phyloP scores from a whole-genome alignment of 2,888 invertebrate genomes.

The Pinctada fucata region DNA sequence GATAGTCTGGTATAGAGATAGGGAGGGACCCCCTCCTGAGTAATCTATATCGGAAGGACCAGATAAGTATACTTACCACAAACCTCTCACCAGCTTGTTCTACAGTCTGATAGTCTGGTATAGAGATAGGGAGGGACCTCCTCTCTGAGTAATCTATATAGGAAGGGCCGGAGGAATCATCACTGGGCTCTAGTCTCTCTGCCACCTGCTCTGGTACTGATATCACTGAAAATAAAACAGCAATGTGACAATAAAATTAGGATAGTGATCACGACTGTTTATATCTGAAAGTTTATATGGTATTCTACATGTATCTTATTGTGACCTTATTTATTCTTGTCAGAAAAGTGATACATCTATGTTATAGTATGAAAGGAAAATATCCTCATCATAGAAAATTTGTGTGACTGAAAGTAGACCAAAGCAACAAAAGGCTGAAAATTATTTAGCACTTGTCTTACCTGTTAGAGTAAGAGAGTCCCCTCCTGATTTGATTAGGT shows the following conservation, averaged over 20 bases:
- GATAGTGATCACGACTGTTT: not conserved
- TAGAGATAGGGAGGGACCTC: conserved; percentile 84
- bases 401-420: no score
- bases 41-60: conserved; percentile 85
- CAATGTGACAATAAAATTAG: not conserved
- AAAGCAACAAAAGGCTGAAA: no score
- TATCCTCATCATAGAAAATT: no score
- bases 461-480: conserved; percentile 95
- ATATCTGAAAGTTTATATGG: no score
- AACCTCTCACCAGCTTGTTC: conserved; percentile 86
- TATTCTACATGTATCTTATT: no score
- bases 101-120: conserved; percentile 93
- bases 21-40: conserved; percentile 84
- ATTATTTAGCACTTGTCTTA: conserved; percentile 37
- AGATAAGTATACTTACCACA: conserved; percentile 84
- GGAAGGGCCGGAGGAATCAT: conserved; percentile 87
- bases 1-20: no score
- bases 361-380: no score
- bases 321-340: no score
- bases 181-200: conserved; percentile 78
- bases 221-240: conserved; percentile 64
- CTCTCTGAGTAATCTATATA: conserved; percentile 88
- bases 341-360: not conserved
- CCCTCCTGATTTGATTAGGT: conserved; percentile 98
- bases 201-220: conserved; percentile 75